Evolutionary conservation across 2,888 invertebrate genomes (phyloP), one percentile per base, ranked within the genome.

Genomic region (Hemistola chrysoprasaria): DNA sequence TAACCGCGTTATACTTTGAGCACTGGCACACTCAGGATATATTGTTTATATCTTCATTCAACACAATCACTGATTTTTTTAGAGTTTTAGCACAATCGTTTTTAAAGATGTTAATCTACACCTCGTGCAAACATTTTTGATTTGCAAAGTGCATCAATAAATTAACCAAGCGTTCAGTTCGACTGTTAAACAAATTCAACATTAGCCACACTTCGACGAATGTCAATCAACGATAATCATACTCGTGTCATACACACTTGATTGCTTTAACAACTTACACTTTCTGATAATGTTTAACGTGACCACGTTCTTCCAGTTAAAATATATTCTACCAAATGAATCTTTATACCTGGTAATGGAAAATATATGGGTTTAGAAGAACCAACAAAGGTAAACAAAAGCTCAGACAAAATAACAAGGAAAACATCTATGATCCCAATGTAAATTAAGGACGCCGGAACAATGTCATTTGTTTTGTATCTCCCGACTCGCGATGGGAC

Each of bases 61-160:
- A 59, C 46, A 47, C 40, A 47, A 56, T 51, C 59, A 59, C 52
- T 42, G 50, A 44, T 39, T 51, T 54, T 40, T n/a, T n/a, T n/a
- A n/a, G n/a, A 58, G 47, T 44, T 53, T 46, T 55, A 44, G 56
- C 59, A 62, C 50, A 53, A 55, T 50, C n/a, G 21, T 3, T 22
- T 11, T 22, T 6, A 8, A 1, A 53, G 8, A 37, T 52, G 48
- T 82, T 60, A 85, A 71, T 81, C 86, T 46, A 87, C 86, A 60
- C 86, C 86, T 53, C 83, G 83, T 51, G 65, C 81, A 64, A 85
- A 86, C 86, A 87, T 85, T 76, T 77, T 83, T 60, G 55, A 55
- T 57, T 56, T 56, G 47, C 62, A 59, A 62, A 51, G 53, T 62
- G 46, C 62, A 65, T 57, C 47, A 58, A 69, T 63, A 60, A 60